Conservation (phyloP, 1,140 invertebrate species). For the Ips typographus region DNA sequence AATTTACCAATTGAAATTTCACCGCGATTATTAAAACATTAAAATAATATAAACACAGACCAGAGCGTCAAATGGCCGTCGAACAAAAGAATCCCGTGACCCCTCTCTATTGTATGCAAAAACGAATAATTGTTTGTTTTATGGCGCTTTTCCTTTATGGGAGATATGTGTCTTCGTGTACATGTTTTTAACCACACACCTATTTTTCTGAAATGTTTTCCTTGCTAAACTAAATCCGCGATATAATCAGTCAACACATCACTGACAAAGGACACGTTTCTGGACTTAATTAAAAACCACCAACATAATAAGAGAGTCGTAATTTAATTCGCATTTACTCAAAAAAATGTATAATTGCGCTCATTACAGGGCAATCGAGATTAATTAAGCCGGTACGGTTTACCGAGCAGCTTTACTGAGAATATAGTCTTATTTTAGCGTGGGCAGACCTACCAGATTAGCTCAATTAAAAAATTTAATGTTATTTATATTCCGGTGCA, state of each 20-base stretch:
- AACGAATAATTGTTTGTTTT: conserved; percentile 3
- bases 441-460: conserved; percentile 12
- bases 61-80: conserved; percentile 2
- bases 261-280: too few relatives aligned
- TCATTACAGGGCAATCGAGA: background rate
- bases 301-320: too few relatives aligned
- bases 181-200: too few relatives aligned
- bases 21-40: background rate
- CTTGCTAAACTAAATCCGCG: too few relatives aligned
- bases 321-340: too few relatives aligned
- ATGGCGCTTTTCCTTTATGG: conserved; percentile 8
- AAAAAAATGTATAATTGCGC: too few relatives aligned
- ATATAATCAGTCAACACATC: too few relatives aligned
- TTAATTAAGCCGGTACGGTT: too few relatives aligned
- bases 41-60: conserved; percentile 2
- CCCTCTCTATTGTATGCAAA: conserved; percentile 17
- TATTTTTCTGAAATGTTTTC: too few relatives aligned
- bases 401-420: background rate
- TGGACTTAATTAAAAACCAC: too few relatives aligned
- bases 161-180: too few relatives aligned
- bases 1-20: conserved; percentile 1
- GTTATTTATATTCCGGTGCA: conserved; percentile 11
- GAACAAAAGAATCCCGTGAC: conserved; percentile 17
- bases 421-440: conserved; percentile 6
- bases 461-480: conserved; percentile 9